These are phyloP conservation scores for Calameuta filiformis DNA, from an alignment of 2,888 invertebrate genomes.

Conservation along the genomic window DNA sequence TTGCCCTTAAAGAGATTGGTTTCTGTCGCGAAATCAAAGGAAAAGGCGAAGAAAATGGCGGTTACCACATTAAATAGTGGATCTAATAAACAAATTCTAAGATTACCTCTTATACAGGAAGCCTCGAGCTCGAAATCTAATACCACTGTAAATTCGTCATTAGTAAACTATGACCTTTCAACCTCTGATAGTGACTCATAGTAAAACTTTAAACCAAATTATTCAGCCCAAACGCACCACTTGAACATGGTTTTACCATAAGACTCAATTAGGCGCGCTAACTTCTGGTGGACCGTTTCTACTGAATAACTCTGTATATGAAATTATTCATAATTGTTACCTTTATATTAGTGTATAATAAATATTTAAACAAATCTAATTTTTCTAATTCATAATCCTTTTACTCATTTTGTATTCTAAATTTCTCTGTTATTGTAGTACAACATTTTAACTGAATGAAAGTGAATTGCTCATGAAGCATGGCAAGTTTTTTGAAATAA, in stretches of 20 bases:
- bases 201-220: not conserved
- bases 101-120: not conserved
- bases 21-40: slow-evolving; percentile 44
- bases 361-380: not conserved
- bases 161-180: slow-evolving; percentile 61
- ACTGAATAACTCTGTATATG: not conserved
- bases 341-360: not conserved
- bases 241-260: too few species aligned
- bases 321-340: not conserved
- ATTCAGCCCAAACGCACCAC: too few species aligned
- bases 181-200: slow-evolving; percentile 59
- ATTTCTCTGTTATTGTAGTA: not conserved
- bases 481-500: not conserved
- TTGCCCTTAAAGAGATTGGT: slow-evolving; percentile 48
- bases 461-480: too few species aligned
- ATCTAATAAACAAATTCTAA: not conserved
- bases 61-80: not conserved
- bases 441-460: too few species aligned
- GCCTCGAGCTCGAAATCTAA: not conserved
- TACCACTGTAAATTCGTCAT: slow-evolving; percentile 29
- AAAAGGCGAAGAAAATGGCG: slow-evolving; percentile 32
- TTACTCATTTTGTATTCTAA: not conserved
- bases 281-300: too few species aligned
- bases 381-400: not conserved
- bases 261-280: too few species aligned